These are phyloP conservation scores for Rhadinocentrus ornatus DNA, from an alignment of 2,797 vertebrate genomes.

Conservation along the genomic window DNA sequence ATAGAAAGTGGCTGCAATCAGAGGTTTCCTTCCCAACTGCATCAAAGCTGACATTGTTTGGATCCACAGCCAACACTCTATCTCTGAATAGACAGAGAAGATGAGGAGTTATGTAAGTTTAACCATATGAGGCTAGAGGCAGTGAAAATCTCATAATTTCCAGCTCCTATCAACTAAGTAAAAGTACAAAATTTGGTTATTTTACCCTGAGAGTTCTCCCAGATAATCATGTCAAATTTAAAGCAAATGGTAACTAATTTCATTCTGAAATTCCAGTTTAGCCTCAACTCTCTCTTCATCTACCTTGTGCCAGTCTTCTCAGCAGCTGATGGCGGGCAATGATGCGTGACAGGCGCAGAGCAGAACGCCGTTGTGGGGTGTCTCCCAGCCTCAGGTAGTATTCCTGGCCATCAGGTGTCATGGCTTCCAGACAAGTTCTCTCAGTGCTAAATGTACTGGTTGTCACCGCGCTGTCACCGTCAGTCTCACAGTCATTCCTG, in stretches of 20 bases:
- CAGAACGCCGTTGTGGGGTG: conserved; percentile 72
- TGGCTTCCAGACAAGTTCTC: conserved; percentile 63
- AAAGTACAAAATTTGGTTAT: neutral
- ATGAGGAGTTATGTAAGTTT: neutral
- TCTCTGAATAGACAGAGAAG: conserved; percentile 8
- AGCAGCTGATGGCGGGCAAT: conserved; percentile 80
- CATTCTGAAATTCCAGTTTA: neutral
- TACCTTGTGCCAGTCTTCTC: conserved; percentile 78
- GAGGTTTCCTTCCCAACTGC: conserved; percentile 6
- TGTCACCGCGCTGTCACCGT: conserved; percentile 42
- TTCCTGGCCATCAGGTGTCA: conserved; percentile 74
- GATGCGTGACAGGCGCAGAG: conserved; percentile 81
- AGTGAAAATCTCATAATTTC: neutral
- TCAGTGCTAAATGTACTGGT: conserved; percentile 16
- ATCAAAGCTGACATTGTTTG: conserved; percentile 22
- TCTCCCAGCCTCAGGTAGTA: conserved; percentile 80
- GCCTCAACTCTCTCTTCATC: conserved; percentile 14
- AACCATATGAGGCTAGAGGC: neutral
- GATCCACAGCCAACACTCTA: conserved; percentile 1
- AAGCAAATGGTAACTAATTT: neutral
- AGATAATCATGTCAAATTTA: neutral
- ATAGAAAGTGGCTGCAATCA: conserved; percentile 15
- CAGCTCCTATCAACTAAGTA: neutral
- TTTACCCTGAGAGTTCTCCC: neutral
- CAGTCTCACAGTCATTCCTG: conserved; percentile 41